phyloP scores from a whole-genome alignment of 1,140 invertebrate species.

The Leptinotarsa texana region DNA sequence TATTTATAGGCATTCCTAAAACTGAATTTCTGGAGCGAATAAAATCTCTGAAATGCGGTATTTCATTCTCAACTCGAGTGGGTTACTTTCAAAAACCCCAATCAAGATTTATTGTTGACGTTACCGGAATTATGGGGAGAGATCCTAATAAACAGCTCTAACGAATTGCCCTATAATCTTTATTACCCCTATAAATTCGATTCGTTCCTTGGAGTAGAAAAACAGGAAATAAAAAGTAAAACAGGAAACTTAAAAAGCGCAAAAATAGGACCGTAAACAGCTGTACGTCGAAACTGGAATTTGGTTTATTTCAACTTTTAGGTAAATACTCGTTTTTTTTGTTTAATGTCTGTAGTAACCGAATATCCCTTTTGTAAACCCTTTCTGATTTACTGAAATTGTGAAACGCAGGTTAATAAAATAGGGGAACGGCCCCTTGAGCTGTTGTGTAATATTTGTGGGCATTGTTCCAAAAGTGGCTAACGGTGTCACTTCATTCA shows the following conservation, averaged over 20 bases:
- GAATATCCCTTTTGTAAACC: slow-evolving; percentile 1
- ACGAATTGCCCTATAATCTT: slow-evolving; percentile 1
- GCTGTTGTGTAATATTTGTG: not conserved
- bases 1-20: too few species aligned
- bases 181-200: slow-evolving; percentile 17
- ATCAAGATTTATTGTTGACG: not conserved
- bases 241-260: slow-evolving; percentile 17
- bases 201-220: not conserved
- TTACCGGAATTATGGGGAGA: not conserved
- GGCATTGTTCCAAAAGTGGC: not conserved
- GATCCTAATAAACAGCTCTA: not conserved
- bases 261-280: slow-evolving; percentile 14
- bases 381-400: slow-evolving; percentile 12
- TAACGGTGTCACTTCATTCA: slow-evolving; percentile 7
- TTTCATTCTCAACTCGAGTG: too few species aligned
- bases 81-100: not conserved
- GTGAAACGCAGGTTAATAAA: not conserved
- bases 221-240: slow-evolving; percentile 13
- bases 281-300: slow-evolving; percentile 4
- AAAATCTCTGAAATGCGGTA: too few species aligned
- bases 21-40: too few species aligned
- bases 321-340: not conserved
- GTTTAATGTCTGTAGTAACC: not conserved
- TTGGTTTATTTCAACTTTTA: slow-evolving; percentile 5
- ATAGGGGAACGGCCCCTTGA: slow-evolving; percentile 8